A percentile compares a stretch with the other conserved stretches of the same genome.
Evolutionary conservation across 2,797 vertebrate species (phyloP).

Genomic region (Poecilia gillii): DNA sequence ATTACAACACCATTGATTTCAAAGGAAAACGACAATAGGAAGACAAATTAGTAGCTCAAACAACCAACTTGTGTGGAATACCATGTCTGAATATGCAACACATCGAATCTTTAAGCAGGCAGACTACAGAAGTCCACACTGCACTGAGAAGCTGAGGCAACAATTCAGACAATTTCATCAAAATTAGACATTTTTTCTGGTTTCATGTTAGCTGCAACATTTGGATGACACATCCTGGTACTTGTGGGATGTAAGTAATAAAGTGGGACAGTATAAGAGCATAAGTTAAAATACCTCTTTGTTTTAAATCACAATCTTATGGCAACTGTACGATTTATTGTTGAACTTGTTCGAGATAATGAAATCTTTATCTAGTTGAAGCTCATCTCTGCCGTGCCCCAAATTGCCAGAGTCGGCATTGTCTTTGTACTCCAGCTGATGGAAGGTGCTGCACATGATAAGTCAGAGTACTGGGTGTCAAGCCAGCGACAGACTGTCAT

Average conservation of each 20-base stretch:
- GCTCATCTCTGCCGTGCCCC: background rate
- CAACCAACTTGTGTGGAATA: background rate
- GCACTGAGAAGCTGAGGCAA: background rate
- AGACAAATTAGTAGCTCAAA: background rate
- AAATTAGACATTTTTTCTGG: background rate
- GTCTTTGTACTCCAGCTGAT: background rate
- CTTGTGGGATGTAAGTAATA: background rate
- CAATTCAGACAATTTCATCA: background rate
- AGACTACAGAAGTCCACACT: background rate
- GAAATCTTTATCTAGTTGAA: background rate
- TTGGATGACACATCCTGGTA: background rate
- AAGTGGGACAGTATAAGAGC: background rate
- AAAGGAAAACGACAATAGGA: background rate
- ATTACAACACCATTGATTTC: background rate
- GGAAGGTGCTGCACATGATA: background rate
- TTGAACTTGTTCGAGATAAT: background rate
- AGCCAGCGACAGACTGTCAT: background rate
- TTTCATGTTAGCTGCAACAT: background rate
- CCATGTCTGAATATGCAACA: background rate
- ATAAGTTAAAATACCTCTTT: background rate
- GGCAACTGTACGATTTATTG: background rate
- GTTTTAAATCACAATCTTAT: background rate
- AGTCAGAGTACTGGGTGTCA: background rate
- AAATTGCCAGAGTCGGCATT: background rate
- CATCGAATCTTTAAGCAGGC: background rate